Percentiles rank a stretch among this genome's conserved stretches.
Evolutionary conservation across 2,888 invertebrate species (phyloP).

Genomic region (Habroteleia sp.): DNA sequence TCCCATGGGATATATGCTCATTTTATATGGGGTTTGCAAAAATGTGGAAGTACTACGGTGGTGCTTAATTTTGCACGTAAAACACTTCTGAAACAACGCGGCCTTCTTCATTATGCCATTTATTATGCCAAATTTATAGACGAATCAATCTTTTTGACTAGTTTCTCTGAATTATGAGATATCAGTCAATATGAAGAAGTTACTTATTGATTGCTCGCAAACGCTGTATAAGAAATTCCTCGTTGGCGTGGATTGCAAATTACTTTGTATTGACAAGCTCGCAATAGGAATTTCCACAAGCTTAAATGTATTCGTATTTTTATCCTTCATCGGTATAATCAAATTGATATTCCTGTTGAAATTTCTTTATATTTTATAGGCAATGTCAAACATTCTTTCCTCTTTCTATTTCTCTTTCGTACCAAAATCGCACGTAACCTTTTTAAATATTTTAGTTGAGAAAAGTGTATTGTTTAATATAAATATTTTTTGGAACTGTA

Average conservation of each 20-base stretch:
- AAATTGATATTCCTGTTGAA: too few relatives aligned
- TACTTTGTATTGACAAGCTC: conserved; percentile 1
- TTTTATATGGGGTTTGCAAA: too few relatives aligned
- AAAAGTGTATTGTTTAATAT: too few relatives aligned
- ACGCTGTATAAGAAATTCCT: not conserved
- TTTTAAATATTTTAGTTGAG: too few relatives aligned
- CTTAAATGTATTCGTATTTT: not conserved
- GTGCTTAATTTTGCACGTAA: too few relatives aligned
- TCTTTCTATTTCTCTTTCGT: too few relatives aligned
- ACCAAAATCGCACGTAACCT: too few relatives aligned
- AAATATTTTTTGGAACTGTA: too few relatives aligned
- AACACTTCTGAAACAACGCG: conserved; percentile 19
- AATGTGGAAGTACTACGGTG: too few relatives aligned
- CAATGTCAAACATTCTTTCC: too few relatives aligned
- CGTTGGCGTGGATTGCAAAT: conserved; percentile 8
- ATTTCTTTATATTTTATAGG: too few relatives aligned
- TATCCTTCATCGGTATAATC: not conserved
- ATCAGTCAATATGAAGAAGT: conserved; percentile 41
- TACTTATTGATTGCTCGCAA: conserved; percentile 37
- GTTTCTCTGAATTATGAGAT: conserved; percentile 39
- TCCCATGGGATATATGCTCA: too few relatives aligned
- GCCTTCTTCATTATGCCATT: conserved; percentile 48
- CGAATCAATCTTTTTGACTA: conserved; percentile 40
- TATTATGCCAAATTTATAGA: conserved; percentile 39
- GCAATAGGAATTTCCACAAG: not conserved